Evolutionary conservation across 2,797 vertebrate species (phyloP).

Genomic region (Tachyglossus aculeatus): DNA sequence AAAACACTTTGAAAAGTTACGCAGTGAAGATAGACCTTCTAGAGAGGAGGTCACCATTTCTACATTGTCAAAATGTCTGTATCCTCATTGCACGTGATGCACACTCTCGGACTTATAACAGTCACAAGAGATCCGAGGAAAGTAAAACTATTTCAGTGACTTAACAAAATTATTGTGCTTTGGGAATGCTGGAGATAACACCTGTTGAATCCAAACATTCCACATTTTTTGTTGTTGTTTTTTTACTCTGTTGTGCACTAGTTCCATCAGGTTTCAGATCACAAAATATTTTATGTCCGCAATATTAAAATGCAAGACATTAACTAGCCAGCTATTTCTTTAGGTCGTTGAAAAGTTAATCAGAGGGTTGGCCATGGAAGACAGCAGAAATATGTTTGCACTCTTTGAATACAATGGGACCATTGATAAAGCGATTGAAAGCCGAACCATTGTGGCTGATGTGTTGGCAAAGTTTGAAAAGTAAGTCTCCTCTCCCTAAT

Average conservation of each 20-base stretch:
- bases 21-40: too few relatives aligned
- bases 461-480: constrained; percentile 96
- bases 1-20: too few relatives aligned
- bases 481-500: constrained; percentile 71
- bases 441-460: constrained; percentile 90
- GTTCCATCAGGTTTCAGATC: not conserved
- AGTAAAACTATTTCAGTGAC: not conserved
- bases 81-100: too few relatives aligned
- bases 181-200: not conserved
- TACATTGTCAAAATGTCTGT: too few relatives aligned
- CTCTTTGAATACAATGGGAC: constrained; percentile 85
- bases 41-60: too few relatives aligned
- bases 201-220: rapidly evolving
- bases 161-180: rapidly evolving
- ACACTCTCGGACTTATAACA: too few relatives aligned
- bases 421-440: constrained; percentile 93
- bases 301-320: too few relatives aligned
- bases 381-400: constrained; percentile 90
- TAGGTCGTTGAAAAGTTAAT: constrained; percentile 90
- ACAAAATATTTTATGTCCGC: rapidly evolving
- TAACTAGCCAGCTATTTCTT: too few relatives aligned
- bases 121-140: too few relatives aligned
- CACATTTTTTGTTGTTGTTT: rapidly evolving
- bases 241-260: rapidly evolving
- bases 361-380: constrained; percentile 88